Base-by-base conservation (phyloP, 53 echinoderm and acorn worm species). In the Luidia sarsii region DNA sequence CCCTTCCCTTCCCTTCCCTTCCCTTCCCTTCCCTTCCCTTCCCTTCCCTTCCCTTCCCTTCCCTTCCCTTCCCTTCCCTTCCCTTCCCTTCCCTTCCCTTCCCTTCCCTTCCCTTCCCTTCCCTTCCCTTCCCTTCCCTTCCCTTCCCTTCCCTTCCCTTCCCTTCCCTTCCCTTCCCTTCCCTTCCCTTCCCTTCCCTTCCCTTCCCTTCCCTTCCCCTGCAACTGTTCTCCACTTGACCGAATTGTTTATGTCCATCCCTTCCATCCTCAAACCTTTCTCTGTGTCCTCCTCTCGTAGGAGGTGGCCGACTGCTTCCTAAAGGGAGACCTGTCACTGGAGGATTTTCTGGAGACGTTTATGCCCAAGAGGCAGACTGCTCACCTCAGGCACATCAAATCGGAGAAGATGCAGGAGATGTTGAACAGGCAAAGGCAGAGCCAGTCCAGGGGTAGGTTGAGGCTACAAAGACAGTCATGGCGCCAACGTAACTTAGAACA, bases 381-480 rank as follows among this genome's bases (percentile, higher is more conserved):
- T 37, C 93, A 96, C 43, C 20, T 93, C 22, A 57, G 88, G 32
- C 90, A 91, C 65, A 96, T 93, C 59, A 93, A 96, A 65, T 82
- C 97, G 0, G 97, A 96, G 51, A 90, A 96, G 82, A 90, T 96
- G 88, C 81, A 59, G 39, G 93, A 96, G 68, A 67, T 96, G 0
- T 29, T 90, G 29, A 61, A 31, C 19, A 79, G 64, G 9, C 18
- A 54, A 56, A 80, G 72, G 50, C 65, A 36, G 9, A 21, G 38
- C 1, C 70, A 39, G 19, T 37, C 64, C 32, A n/a, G n/a, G n/a
- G n/a, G n/a, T n/a, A n/a, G n/a, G n/a, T n/a, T n/a, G n/a, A n/a
- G n/a, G n/a, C n/a, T n/a, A n/a, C n/a, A n/a, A n/a, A n/a, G n/a
- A n/a, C n/a, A n/a, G n/a, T n/a, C n/a, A n/a, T n/a, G n/a, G n/a